Conservation (phyloP, 2,888 invertebrate species). For the Catocala sponsa region DNA sequence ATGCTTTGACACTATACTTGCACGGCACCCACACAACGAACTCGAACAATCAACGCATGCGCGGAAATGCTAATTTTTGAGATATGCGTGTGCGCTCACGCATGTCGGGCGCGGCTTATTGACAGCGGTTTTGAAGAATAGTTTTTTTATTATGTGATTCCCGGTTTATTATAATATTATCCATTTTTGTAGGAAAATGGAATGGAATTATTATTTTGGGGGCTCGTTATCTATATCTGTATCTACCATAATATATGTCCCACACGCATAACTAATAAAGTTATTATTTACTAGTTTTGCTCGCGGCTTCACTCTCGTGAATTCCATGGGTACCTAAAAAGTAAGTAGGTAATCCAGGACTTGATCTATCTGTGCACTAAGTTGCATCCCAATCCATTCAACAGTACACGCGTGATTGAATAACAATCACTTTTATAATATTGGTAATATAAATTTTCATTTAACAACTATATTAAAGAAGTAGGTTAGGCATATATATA, state of each 20-base stretch:
- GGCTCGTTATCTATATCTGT: not conserved
- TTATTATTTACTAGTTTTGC: no score
- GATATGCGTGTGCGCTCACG: conserved; percentile 54
- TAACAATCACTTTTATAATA: no score
- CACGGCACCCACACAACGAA: conserved; percentile 45
- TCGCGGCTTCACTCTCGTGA: no score
- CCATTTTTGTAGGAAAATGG: not conserved
- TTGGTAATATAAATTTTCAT: no score
- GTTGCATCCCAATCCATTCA: no score
- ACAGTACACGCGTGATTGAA: no score
- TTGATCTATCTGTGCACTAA: no score
- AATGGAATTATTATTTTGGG: conserved; percentile 4
- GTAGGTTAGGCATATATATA: no score
- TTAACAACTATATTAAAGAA: no score
- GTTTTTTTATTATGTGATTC: not conserved
- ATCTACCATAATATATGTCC: not conserved
- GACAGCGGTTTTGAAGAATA: conserved; percentile 22
- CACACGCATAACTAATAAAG: not conserved
- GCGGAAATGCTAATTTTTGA: conserved; percentile 67
- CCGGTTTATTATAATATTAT: conserved; percentile 8
- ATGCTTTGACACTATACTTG: conserved; percentile 29
- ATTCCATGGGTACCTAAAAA: no score
- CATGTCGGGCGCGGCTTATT: conserved; percentile 38
- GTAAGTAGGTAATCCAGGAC: no score
- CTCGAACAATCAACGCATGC: conserved; percentile 58